Evolutionary conservation across 2,797 vertebrate genomes (phyloP).

Genomic region (Potorous gilbertii): DNA sequence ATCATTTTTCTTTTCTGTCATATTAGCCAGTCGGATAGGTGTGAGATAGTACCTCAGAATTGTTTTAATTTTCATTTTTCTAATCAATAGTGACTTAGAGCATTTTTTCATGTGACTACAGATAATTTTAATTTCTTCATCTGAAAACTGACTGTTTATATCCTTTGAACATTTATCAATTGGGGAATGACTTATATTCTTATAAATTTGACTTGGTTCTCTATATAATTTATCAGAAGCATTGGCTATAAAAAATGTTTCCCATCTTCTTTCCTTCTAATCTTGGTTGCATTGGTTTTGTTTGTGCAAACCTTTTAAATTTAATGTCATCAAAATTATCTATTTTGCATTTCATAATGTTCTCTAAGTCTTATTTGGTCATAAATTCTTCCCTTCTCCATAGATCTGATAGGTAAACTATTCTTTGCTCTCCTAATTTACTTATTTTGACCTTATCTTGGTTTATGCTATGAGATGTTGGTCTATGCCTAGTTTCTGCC

Average conservation of each 20-base stretch:
- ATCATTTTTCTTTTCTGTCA: background rate
- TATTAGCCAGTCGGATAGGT: background rate
- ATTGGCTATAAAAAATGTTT: no score
- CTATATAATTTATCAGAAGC: no score
- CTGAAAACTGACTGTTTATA: background rate
- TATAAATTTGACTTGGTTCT: background rate
- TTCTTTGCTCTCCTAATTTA: no score
- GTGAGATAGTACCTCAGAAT: background rate
- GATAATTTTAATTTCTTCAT: background rate
- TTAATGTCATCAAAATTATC: background rate
- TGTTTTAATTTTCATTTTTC: background rate
- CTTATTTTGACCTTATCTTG: no score
- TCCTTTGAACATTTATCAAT: background rate
- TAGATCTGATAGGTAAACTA: no score
- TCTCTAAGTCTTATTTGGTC: no score
- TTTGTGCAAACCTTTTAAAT: background rate
- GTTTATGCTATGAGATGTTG: no score
- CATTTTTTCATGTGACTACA: no score
- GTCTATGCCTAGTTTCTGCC: no score
- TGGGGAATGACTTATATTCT: background rate
- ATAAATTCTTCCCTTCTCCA: no score
- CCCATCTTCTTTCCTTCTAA: background rate
- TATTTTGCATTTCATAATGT: background rate
- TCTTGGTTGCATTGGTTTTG: background rate
- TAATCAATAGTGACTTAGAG: background rate